Evolutionary conservation across 2,113 vertebrate species (phyloP).

Genomic region (Oophaga pumilio): DNA sequence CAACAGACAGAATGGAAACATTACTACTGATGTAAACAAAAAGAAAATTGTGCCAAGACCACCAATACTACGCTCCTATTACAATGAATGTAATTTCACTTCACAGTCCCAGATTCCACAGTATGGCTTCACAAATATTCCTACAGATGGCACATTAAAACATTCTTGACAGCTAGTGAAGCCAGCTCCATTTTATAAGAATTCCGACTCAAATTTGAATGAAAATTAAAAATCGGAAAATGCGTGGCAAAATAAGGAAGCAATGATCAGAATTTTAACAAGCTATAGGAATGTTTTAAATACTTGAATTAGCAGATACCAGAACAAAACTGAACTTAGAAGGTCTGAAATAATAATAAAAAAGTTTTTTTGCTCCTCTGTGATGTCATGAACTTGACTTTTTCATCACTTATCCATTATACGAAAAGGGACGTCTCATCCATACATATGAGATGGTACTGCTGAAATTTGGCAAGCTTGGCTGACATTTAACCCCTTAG

Average conservation of each 20-base stretch:
- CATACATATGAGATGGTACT: no score
- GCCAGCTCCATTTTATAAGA: background rate
- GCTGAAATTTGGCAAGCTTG: no score
- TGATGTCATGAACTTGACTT: no score
- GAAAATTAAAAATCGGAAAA: background rate
- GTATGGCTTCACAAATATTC: conserved; percentile 15
- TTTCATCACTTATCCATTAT: no score
- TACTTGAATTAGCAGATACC: background rate
- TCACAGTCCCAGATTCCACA: conserved; percentile 22
- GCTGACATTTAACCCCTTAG: no score
- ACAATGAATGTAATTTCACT: background rate
- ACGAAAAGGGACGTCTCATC: no score
- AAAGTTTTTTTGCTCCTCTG: no score
- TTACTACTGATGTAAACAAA: conserved; percentile 26
- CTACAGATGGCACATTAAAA: conserved; percentile 20
- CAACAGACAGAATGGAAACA: conserved; percentile 38
- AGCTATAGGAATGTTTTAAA: background rate
- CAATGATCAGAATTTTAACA: background rate
- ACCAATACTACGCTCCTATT: conserved; percentile 40
- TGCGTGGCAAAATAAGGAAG: background rate
- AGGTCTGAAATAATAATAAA: no score
- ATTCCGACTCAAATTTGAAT: background rate
- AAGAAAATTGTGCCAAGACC: conserved; percentile 35
- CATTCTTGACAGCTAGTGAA: background rate
- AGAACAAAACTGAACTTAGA: no score